Percentiles rank a stretch among this genome's conserved stretches.
Evolutionary conservation across 37 sponge, comb jelly and placozoan genomes (phyloP).

Genomic region (Bolinopsis microptera): DNA sequence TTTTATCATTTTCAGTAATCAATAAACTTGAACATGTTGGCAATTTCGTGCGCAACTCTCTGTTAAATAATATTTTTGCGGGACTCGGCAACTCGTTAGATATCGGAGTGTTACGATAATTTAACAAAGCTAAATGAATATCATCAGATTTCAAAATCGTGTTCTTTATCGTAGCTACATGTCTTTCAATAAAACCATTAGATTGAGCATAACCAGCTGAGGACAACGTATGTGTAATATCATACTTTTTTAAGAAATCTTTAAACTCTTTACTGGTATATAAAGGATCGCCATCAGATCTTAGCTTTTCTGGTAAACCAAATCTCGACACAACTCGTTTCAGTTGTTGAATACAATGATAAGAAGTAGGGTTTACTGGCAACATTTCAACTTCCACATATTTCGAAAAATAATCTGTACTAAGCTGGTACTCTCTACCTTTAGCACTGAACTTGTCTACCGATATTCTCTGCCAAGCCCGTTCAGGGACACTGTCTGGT

Average conservation of each 20-base stretch:
- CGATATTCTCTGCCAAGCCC: not conserved
- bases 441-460: not conserved
- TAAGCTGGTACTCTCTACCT: not conserved
- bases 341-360: not conserved
- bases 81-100: not conserved
- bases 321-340: not conserved
- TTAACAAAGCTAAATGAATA: not conserved
- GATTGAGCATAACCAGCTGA: not conserved
- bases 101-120: not conserved
- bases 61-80: not conserved
- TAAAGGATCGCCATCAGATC: not conserved
- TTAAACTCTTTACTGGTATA: not conserved
- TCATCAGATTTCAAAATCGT: not conserved
- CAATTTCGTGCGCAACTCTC: not conserved
- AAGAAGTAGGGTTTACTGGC: not conserved
- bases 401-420: slow-evolving; percentile 12
- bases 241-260: not conserved
- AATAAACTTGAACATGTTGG: not conserved
- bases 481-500: not conserved
- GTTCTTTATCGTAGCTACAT: not conserved
- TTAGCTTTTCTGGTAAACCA: not conserved
- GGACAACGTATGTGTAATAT: not conserved
- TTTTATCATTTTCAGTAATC: not conserved
- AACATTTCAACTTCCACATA: not conserved
- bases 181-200: not conserved